Percentiles rank a stretch among this genome's conserved stretches.
phyloP scores from a whole-genome alignment of 2,797 vertebrate genomes.

The Tiaroga cobitis region DNA sequence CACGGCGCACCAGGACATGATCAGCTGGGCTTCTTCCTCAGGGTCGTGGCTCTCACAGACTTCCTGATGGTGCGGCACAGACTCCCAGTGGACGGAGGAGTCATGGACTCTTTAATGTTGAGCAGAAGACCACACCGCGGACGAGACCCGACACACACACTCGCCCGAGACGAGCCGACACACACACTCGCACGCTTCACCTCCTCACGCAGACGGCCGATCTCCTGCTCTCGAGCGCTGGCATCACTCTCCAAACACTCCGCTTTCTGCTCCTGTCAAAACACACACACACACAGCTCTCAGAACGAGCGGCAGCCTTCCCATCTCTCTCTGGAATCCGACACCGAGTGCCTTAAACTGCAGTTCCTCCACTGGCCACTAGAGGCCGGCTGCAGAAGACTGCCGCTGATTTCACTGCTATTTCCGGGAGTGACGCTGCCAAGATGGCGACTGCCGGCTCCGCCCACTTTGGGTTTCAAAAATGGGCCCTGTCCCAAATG shows the following conservation, averaged over 20 bases:
- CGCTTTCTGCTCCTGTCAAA: constrained; percentile 74
- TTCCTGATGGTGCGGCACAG: constrained; percentile 72
- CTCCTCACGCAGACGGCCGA: constrained; percentile 75
- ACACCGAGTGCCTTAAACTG: too few relatives aligned
- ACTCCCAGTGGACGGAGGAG: constrained; percentile 68
- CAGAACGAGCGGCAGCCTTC: background rate
- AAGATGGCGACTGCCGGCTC: too few relatives aligned
- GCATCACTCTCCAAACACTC: constrained; percentile 69
- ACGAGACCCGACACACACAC: constrained; percentile 61
- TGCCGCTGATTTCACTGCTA: too few relatives aligned
- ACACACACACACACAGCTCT: background rate
- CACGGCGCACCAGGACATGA: background rate
- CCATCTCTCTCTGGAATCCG: too few relatives aligned
- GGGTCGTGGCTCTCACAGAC: constrained; percentile 46
- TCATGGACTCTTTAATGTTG: constrained; percentile 83
- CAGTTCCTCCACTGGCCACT: too few relatives aligned
- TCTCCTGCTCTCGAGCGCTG: constrained; percentile 75
- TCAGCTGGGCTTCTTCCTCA: constrained; percentile 63
- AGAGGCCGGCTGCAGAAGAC: too few relatives aligned
- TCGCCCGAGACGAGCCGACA: too few relatives aligned
- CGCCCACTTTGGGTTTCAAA: too few relatives aligned
- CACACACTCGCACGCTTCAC: too few relatives aligned
- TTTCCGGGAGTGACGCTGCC: too few relatives aligned
- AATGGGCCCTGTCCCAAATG: too few relatives aligned
- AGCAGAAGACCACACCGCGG: constrained; percentile 80